Evolutionary conservation across 2,888 invertebrate species (phyloP).

Genomic region (Nebria salina): DNA sequence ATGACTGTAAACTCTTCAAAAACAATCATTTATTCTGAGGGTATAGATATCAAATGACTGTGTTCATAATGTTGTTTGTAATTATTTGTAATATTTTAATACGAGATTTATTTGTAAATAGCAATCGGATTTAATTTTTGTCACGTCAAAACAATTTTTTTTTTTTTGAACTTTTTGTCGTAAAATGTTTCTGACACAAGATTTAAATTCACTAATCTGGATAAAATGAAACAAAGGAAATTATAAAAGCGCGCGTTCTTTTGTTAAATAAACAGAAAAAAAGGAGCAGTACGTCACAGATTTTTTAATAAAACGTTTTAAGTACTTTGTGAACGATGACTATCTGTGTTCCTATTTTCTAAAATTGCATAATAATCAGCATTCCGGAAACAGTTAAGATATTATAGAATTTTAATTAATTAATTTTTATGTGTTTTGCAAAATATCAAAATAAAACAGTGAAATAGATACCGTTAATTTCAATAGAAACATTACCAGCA

Average conservation of each 20-base stretch:
- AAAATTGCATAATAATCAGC: too few species aligned
- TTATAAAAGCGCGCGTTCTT: slow-evolving; percentile 42
- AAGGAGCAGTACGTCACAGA: slow-evolving; percentile 7
- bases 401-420: not conserved
- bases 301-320: slow-evolving; percentile 30
- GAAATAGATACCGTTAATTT: too few species aligned
- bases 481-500: too few species aligned
- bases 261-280: slow-evolving; percentile 44
- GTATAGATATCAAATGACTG: not conserved
- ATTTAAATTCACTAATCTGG: slow-evolving; percentile 45
- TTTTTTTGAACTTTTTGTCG: slow-evolving; percentile 42
- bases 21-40: not conserved
- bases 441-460: too few species aligned
- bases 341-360: slow-evolving; percentile 13
- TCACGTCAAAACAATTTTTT: slow-evolving; percentile 32
- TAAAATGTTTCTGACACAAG: slow-evolving; percentile 37
- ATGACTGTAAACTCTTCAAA: not conserved
- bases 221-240: slow-evolving; percentile 43
- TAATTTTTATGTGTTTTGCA: not conserved
- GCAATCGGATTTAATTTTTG: slow-evolving; percentile 1
- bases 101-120: not conserved
- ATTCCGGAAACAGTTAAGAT: too few species aligned
- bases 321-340: slow-evolving; percentile 33
- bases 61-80: not conserved
- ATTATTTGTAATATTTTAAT: not conserved